Base-by-base conservation (phyloP, 2,888 invertebrate genomes). In the Dicranocentrus wangi region DNA sequence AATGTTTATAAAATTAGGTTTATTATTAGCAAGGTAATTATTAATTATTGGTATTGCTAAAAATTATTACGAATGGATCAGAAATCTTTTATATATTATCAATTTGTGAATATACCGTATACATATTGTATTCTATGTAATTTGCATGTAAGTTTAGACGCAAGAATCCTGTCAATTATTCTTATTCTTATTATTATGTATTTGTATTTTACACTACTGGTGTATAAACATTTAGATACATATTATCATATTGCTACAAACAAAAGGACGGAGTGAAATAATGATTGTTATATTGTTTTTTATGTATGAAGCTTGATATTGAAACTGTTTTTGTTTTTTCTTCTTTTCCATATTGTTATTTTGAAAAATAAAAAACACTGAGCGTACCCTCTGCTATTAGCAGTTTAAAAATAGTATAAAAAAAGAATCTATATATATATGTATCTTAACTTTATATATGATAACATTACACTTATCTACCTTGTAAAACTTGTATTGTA, bases 241-340 rank as follows among this genome's bases (percentile, higher is more conserved):
- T n/a, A n/a, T n/a, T 47, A n/a, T 28, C 39, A 28, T 15, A 13
- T 60, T 25, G 27, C 21, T 25, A 25, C 27, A 28, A 55, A 60
- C 19, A 63, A 76, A 47, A 60, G 47, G 42, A 43, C n/a, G 27
- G 47, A 60, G 47, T 23, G 66, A 58, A 42, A 55, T 39, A 68
- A 69, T 76, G 70, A 60, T 77, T 70, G 77, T 51, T 80, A 79
- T 80, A 72, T 80, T 80, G 47, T 47, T 68, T 71, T 51, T 71
- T 69, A 80, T 65, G 63, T 65, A 58, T 60, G 79, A 80, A 5
- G 79, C 79, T 80, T 80, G 79, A 72, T 80, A 68, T 80, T 72
- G 72, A 28, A 72, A 72, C 79, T 80, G 70, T 72, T 21, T n/a
- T 63, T 63, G 28, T 39, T 63, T n/a, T n/a, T 19, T 39, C 63